Percentiles rank a stretch among this genome's conserved stretches.
Conservation (phyloP, 2,113 vertebrate genomes). For the Hippocampus zosterae region DNA sequence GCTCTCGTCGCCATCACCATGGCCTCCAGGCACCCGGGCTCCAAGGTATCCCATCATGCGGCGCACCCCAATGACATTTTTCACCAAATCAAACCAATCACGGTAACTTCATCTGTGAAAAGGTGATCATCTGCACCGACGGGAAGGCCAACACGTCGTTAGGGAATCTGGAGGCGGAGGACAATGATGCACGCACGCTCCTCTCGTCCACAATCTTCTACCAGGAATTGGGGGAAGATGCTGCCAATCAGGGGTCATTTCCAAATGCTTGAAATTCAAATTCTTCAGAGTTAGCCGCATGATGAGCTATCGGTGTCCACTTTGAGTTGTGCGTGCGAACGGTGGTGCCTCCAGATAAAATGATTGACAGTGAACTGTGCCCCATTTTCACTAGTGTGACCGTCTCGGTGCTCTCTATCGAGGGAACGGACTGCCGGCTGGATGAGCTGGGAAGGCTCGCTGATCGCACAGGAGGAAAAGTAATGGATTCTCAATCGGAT, state of each 20-base stretch:
- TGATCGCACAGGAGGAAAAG: conserved; percentile 72
- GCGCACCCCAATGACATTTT: not conserved
- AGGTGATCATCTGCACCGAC: conserved; percentile 78
- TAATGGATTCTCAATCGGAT: conserved; percentile 21
- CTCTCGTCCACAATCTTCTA: conserved; percentile 73
- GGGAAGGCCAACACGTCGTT: conserved; percentile 73
- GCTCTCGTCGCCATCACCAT: conserved; percentile 67
- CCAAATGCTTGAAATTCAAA: no score
- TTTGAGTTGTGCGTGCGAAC: no score
- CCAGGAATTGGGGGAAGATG: conserved; percentile 67
- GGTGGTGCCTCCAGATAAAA: no score
- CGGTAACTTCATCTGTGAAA: not conserved
- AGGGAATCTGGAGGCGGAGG: conserved; percentile 69
- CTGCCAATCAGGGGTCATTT: conserved; percentile 61
- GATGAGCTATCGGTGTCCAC: no score
- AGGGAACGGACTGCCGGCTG: conserved; percentile 74
- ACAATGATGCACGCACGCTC: conserved; percentile 48
- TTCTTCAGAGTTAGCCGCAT: no score
- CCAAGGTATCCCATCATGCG: conserved; percentile 55
- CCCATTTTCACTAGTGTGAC: conserved; percentile 62
- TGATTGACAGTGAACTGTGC: not conserved
- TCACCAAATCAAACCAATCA: not conserved
- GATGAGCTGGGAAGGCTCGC: conserved; percentile 72
- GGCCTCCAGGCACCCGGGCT: conserved; percentile 72
- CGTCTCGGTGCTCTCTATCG: conserved; percentile 73